Base-by-base conservation (phyloP, 30 jellyfish, hydroid and myxozoan genomes). In the Turritopsis dohrnii region DNA sequence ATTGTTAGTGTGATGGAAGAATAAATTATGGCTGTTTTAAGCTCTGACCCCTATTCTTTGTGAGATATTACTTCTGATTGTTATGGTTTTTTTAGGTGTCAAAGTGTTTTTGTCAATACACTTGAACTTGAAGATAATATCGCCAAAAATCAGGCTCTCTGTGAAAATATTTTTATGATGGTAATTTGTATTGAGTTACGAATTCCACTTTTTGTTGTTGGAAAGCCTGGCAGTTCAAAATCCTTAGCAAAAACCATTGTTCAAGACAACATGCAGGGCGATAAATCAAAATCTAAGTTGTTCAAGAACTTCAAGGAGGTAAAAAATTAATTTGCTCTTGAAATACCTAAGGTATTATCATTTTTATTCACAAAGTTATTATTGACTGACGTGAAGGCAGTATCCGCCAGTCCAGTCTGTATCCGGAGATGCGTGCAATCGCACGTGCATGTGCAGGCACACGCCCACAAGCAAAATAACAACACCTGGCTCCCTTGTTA, bases 111-210 rank as follows among this genome's bases (percentile, higher is more conserved):
- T 82, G 77, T 89, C 23, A 87, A 85, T 23, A 84, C 81, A 31
- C 91, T 89, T 1, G 84, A 85, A 53, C 91, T 89, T 28, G 96
- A 86, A 4, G 90, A 89, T 79, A 82, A 85, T 54, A 89, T 89
- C 65, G 96, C 96, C 52, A 82, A 80, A 71, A 89, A 89, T 79
- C 81, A 84, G 53, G 96, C 96, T 16, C 74, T 88, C 79, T 72
- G 91, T 53, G 96, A 88, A 52, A 88, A 89, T 72, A 90, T 89
- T 1, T 89, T 85, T 82, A 89, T 89, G 96, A 89, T 89, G 96
- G 94, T 85, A 4, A 80, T 89, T 0, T 89, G 96, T 90, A 89
- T 89, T 75, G 94, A 89, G 71, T 69, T 89, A 76, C 52, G 94
- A 71, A 89, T 89, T 30, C 96, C 96, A 24, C 88, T 89, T 16